A percentile compares a stretch with the other conserved stretches of the same genome.
Evolutionary conservation across 2,797 vertebrate genomes (phyloP).

Genomic region (Sarcoramphus papa): DNA sequence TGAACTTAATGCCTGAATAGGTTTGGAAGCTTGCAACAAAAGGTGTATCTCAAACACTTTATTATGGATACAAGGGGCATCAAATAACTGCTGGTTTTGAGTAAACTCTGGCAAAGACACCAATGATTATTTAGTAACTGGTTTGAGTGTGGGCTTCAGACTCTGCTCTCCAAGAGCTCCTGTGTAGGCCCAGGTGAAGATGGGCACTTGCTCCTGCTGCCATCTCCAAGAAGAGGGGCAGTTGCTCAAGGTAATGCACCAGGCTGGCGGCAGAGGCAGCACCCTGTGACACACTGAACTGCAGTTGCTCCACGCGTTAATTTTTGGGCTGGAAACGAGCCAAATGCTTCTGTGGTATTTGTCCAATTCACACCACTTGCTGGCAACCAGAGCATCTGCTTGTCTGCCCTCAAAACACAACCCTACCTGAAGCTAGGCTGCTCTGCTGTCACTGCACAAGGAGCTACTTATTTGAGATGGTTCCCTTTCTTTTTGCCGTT

Average conservation of each 20-base stretch:
- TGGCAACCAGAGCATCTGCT: not conserved
- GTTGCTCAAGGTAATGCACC: not conserved
- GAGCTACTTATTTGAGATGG: not conserved
- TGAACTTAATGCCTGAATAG: not conserved
- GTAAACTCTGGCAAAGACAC: not conserved
- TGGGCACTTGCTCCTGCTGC: not conserved
- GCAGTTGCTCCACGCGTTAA: not conserved
- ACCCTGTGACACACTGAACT: not conserved
- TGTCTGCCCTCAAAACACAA: not conserved
- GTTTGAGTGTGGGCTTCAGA: not conserved
- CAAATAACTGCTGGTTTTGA: not conserved
- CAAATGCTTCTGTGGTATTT: not conserved
- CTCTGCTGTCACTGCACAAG: not conserved
- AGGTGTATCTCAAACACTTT: not conserved
- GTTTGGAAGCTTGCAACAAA: not conserved
- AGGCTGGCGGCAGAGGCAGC: not conserved
- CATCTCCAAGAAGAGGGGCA: not conserved
- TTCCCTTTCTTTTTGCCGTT: not conserved
- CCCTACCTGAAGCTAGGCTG: not conserved
- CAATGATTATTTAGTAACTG: not conserved
- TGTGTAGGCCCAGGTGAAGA: not conserved
- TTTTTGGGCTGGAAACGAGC: not conserved
- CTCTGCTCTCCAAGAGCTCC: not conserved
- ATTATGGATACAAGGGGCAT: not conserved
- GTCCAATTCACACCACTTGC: not conserved